phyloP scores from a whole-genome alignment of 2,113 vertebrate species.

The Coryphaenoides rupestris region DNA sequence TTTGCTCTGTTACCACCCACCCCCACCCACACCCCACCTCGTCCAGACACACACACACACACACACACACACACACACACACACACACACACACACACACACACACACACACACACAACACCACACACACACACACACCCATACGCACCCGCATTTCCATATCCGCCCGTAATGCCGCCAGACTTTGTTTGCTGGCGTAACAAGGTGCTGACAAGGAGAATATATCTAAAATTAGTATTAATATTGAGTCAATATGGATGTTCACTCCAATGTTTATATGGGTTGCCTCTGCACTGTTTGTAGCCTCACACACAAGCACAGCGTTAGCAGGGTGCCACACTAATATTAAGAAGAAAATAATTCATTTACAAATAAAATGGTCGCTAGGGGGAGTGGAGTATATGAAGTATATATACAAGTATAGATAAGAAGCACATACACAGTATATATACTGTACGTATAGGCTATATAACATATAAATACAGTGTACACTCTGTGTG shows the following conservation, averaged over 20 bases:
- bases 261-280: too few relatives aligned
- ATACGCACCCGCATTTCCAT: neutral
- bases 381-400: too few relatives aligned
- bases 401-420: neutral
- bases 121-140: neutral
- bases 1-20: slow-evolving; percentile 20
- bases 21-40: neutral
- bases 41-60: slow-evolving; percentile 1
- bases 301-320: too few relatives aligned
- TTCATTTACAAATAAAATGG: too few relatives aligned
- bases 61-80: neutral
- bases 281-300: too few relatives aligned
- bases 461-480: neutral
- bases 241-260: too few relatives aligned
- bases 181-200: neutral
- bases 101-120: neutral
- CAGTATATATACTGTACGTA: neutral
- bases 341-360: too few relatives aligned
- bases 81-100: slow-evolving; percentile 5
- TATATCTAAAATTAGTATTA: neutral
- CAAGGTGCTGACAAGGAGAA: neutral
- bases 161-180: neutral
- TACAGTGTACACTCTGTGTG: too few relatives aligned
- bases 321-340: too few relatives aligned
- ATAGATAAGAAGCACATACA: neutral